Evolutionary conservation across 2,113 vertebrate genomes (phyloP), one percentile per base, ranked within the genome.

Genomic region (Oenanthe melanoleuca): DNA sequence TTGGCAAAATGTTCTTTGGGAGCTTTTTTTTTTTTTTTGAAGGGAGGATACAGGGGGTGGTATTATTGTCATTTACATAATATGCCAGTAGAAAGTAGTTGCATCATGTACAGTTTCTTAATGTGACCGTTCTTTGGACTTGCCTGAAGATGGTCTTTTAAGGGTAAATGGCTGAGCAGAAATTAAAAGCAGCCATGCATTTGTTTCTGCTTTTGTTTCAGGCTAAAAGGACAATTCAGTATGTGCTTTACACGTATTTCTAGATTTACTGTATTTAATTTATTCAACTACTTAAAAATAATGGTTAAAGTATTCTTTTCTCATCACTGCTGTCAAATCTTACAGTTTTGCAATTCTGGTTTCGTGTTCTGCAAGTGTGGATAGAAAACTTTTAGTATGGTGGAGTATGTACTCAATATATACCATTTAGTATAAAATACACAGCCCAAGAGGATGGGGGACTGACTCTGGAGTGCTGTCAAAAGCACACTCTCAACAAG

Each of bases 161-260:
- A 95, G 89, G 66, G 65, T 93, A 64, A 73, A 90, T 0, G 42
- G 56, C 79, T 79, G 55, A 88, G 56, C 72, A 86, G 38, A 94
- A 92, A 83, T 29, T 87, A 92, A 82, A 88, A 88, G 75, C 72
- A 64, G 40, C 49, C 53, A 20, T 53, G 23, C 90, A 81, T 90
- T 92, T 87, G 59, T 93, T 92, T 71, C 56, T 92, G 26, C 79
- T 89, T 94, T 96, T 95, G 72, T 95, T 92, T 83, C 56, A 23
- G 73, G 25, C 80, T 92, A 34, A 81, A 85, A 74, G 37, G 40
- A 42, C 61, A 8, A 4, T 77, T 88, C 38, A n/a, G n/a, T 59
- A 3, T 56, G 22, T 80, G 38, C 65, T 83, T 94, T 77, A 59
- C 0, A 34, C 56, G 23, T 80, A 53, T 74, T 92, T 82, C 37